phyloP scores from a whole-genome alignment of 2,888 invertebrate genomes.

The Xestoiulus laeticollis region DNA sequence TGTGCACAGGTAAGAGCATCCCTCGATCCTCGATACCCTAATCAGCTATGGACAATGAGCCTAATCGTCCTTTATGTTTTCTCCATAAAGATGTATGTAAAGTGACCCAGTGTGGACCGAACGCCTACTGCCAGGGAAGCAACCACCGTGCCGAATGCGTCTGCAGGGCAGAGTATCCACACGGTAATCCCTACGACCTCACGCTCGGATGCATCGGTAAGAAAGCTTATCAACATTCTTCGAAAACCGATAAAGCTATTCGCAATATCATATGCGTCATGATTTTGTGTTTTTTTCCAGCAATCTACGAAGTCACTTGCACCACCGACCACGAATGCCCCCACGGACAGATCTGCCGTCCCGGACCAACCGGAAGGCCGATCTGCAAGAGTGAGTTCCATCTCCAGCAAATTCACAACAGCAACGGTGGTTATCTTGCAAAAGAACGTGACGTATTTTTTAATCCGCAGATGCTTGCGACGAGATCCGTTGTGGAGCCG shows the following conservation, averaged over 20 bases:
- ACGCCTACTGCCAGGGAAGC: conserved; percentile 58
- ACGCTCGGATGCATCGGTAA: conserved; percentile 76
- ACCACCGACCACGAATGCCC: conserved; percentile 58
- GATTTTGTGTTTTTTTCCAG: conserved; percentile 36
- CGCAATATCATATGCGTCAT: background rate
- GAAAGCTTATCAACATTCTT: too few species aligned
- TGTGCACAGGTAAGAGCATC: conserved; percentile 53
- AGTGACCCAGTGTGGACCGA: conserved; percentile 59
- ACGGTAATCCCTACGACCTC: conserved; percentile 83
- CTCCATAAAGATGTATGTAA: conserved; percentile 58
- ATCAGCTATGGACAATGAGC: too few species aligned
- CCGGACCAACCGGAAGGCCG: conserved; percentile 57
- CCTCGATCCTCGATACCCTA: too few species aligned
- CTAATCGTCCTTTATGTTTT: background rate
- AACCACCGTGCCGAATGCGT: conserved; percentile 59
- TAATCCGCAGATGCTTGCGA: conserved; percentile 54
- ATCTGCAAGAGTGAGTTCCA: conserved; percentile 58
- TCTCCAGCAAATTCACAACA: background rate
- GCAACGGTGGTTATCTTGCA: background rate
- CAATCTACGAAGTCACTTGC: conserved; percentile 50
- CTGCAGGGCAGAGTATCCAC: conserved; percentile 66
- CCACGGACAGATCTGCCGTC: conserved; percentile 58
- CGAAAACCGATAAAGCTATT: too few species aligned
- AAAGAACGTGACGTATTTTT: background rate
- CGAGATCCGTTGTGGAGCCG: conserved; percentile 83